A percentile compares a stretch with the other conserved stretches of the same genome.
Evolutionary conservation across 1,140 invertebrate genomes (phyloP).

Genomic region (Potamilus streckersoni): DNA sequence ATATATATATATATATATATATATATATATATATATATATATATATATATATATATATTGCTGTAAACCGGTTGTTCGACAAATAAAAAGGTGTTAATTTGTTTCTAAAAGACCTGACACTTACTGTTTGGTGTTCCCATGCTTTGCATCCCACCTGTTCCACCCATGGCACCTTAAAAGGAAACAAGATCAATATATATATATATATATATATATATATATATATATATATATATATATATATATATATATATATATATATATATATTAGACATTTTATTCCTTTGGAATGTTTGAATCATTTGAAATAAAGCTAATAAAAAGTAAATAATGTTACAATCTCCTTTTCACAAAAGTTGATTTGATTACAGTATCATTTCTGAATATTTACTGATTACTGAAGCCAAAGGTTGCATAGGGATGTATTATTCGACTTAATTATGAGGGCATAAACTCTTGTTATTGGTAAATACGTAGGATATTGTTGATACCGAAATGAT

Average conservation of each 20-base stretch:
- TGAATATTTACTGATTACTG: not conserved
- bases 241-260: too few species aligned
- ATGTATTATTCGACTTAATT: not conserved
- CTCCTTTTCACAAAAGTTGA: not conserved
- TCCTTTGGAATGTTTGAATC: not conserved
- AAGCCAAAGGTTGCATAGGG: not conserved
- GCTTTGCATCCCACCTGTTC: not conserved
- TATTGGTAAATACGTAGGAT: too few species aligned
- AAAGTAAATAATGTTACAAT: not conserved
- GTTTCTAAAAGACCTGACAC: not conserved
- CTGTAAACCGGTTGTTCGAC: too few species aligned
- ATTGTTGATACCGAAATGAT: too few species aligned
- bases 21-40: too few species aligned
- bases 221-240: too few species aligned
- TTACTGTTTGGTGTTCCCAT: constrained; percentile 21
- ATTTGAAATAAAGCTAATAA: not conserved
- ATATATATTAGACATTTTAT: not conserved
- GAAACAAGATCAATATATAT: too few species aligned
- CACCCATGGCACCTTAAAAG: too few species aligned
- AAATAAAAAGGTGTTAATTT: too few species aligned
- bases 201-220: too few species aligned
- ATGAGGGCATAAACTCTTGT: not conserved
- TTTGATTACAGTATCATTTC: not conserved
- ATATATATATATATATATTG: too few species aligned
- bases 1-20: too few species aligned